A percentile compares a stretch with the other conserved stretches of the same genome.
Conservation (phyloP, 2,797 vertebrate species). For the Acrossocheilus wenchowensis region DNA sequence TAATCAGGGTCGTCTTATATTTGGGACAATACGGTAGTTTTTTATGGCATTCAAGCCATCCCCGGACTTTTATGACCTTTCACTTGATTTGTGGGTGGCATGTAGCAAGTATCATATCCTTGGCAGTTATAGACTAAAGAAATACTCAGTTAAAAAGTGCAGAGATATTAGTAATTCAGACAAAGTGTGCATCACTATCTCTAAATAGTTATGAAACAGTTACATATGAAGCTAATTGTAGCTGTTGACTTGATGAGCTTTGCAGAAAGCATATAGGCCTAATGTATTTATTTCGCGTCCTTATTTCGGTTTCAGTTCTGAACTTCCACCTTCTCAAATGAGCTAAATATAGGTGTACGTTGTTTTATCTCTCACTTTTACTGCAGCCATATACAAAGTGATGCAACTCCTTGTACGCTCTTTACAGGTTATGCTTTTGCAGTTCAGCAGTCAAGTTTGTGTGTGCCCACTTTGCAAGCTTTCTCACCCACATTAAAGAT, state of each 20-base stretch:
- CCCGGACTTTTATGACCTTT: conserved; percentile 2
- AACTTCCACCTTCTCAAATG: not conserved
- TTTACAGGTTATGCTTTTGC: not conserved
- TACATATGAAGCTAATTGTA: not conserved
- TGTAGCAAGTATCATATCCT: not conserved
- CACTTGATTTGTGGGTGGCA: not conserved
- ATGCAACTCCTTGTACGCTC: not conserved
- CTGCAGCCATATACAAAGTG: not conserved
- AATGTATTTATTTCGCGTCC: not conserved
- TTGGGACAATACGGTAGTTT: too few species aligned
- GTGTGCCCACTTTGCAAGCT: not conserved
- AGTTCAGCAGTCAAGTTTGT: not conserved
- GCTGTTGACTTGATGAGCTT: not conserved
- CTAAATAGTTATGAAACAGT: not conserved
- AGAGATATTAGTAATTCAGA: not conserved
- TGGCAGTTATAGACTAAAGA: not conserved
- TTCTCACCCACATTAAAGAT: not conserved
- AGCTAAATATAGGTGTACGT: not conserved
- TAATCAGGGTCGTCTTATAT: too few species aligned
- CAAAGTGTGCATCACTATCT: not conserved
- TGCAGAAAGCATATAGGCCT: not conserved
- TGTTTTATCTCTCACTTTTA: not conserved
- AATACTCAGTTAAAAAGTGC: not conserved
- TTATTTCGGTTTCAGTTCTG: not conserved
- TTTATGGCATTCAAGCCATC: not conserved